phyloP scores from a whole-genome alignment of 2,888 invertebrate species.

The Dichetophora obliterata region DNA sequence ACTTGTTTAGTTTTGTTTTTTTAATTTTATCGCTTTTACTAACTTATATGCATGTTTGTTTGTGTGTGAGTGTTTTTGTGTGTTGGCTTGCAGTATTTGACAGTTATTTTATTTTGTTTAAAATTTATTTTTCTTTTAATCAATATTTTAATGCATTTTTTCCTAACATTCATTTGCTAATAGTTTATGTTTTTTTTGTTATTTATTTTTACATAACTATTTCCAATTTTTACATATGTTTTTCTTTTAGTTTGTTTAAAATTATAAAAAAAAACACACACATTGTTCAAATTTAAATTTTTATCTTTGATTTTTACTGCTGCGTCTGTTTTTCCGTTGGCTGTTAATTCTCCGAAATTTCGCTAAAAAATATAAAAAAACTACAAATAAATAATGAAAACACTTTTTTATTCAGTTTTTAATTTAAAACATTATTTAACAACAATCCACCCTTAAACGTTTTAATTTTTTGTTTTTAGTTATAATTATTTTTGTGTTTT shows the following conservation, averaged over 20 bases:
- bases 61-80: not conserved
- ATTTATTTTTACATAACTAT: slow-evolving; percentile 46
- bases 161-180: slow-evolving; percentile 38
- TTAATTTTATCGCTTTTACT: slow-evolving; percentile 2
- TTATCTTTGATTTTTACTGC: slow-evolving; percentile 32
- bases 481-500: not conserved
- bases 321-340: slow-evolving; percentile 17
- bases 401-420: not conserved
- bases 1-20: slow-evolving; percentile 52
- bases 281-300: slow-evolving; percentile 33
- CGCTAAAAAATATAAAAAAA: slow-evolving; percentile 29
- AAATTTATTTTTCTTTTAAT: slow-evolving; percentile 34
- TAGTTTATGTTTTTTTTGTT: slow-evolving; percentile 36
- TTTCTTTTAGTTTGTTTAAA: slow-evolving; percentile 40
- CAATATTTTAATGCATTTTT: slow-evolving; percentile 10
- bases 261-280: not conserved
- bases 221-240: slow-evolving; percentile 55
- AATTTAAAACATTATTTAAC: slow-evolving; percentile 28
- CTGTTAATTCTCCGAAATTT: slow-evolving; percentile 30
- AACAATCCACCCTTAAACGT: slow-evolving; percentile 25
- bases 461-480: slow-evolving; percentile 34
- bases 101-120: not conserved
- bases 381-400: not conserved
- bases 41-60: slow-evolving; percentile 13
- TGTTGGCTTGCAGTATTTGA: slow-evolving; percentile 27